Percentiles rank a stretch among this genome's conserved stretches.
phyloP scores from a whole-genome alignment of 2,888 invertebrate genomes.

The Orthosia cruda region DNA sequence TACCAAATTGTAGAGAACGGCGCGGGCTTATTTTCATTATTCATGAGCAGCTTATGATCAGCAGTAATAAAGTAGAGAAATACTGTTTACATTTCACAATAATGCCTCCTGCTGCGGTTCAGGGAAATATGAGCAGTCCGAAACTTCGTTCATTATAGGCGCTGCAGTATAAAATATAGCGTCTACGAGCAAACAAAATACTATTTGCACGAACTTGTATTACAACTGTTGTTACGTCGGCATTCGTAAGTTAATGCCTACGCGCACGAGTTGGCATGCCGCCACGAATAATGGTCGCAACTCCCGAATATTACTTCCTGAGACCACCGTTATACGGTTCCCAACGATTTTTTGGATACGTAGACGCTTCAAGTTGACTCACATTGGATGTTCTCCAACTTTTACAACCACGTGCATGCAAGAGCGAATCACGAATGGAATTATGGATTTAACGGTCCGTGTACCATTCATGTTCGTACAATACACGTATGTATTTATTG shows the following conservation, averaged over 20 bases:
- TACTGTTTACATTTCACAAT: conserved; percentile 38
- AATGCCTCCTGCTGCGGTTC: conserved; percentile 14
- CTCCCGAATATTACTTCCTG: conserved; percentile 82
- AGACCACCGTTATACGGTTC: conserved; percentile 55
- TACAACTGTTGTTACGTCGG: conserved; percentile 63
- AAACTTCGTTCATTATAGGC: conserved; percentile 34
- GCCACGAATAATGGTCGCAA: conserved; percentile 82
- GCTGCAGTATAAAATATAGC: conserved; percentile 43
- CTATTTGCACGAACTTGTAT: conserved; percentile 52
- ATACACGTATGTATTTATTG: conserved; percentile 10
- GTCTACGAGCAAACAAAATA: conserved; percentile 46
- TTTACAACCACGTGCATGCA: conserved; percentile 58
- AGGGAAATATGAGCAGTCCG: conserved; percentile 21
- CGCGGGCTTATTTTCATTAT: conserved; percentile 27
- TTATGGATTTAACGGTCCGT: conserved; percentile 49
- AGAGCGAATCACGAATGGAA: conserved; percentile 39
- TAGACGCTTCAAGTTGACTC: conserved; percentile 59
- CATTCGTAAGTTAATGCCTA: conserved; percentile 61
- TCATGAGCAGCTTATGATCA: conserved; percentile 34
- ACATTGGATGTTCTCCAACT: conserved; percentile 68
- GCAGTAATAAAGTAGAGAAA: conserved; percentile 33
- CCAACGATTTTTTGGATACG: conserved; percentile 58
- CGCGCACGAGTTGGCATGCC: conserved; percentile 76
- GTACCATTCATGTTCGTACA: conserved; percentile 15
- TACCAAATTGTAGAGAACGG: conserved; percentile 17